Base-by-base conservation (phyloP, 2,888 invertebrate genomes). In the Apodemia duryi region DNA sequence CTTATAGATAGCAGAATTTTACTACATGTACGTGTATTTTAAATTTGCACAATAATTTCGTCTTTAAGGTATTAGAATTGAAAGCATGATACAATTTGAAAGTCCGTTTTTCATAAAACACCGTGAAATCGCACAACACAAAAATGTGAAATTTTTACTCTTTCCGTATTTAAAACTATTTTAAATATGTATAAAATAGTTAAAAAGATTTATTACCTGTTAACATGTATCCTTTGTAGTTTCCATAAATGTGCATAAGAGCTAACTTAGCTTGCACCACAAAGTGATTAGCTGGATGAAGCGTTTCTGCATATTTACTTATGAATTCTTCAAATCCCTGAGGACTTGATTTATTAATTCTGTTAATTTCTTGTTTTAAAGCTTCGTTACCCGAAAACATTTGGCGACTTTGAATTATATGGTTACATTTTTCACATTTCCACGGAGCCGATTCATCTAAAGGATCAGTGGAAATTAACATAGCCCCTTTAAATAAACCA, bases 191-290 rank as follows among this genome's bases (percentile, higher is more conserved):
- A 46, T 38, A 38, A 43, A 11, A 11, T 1, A 46, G 11, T 5
- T 5, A 6, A 46, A 11, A 21, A 61, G 29, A 64, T 54, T 68
- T 61, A 43, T 74, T 81, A 94, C 95, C 94, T 76, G 90, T 75
- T 72, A 94, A 83, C 46, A 77, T 75, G 74, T 91, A 94, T 72
- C 93, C 94, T 66, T 92, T 87, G 6, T 86, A 83, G 79, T 93
- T 94, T 67, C 95, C 95, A 77, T 95, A 95, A 70, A 95, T 91
- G 79, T 96, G 95, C 62, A 93, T 88, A 49, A 96, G 83, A 3
- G 94, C 94, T 77, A 95, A 93, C 77, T 96, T 95, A 1, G 95
- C 93, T 77, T 95, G 94, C 28, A 95, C 80, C 0, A 95, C 88
- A 72, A 95, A 93, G 74, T 94, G 94, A 74, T 96, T 96, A 54